A percentile compares a stretch with the other conserved stretches of the same genome.
Evolutionary conservation across 2,888 invertebrate species (phyloP).

Genomic region (Argynnis bischoffii): DNA sequence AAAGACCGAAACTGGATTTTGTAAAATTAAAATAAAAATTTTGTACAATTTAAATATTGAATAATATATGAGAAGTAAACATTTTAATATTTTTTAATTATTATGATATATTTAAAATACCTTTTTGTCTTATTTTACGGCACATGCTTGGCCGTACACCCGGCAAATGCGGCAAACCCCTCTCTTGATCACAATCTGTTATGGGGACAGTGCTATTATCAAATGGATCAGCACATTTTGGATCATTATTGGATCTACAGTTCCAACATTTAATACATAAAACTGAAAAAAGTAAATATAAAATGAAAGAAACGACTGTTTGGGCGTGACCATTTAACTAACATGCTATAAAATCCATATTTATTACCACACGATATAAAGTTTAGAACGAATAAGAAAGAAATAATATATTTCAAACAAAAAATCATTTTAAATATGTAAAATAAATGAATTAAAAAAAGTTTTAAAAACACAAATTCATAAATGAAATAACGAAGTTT

Average conservation of each 20-base stretch:
- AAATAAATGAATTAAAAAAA: not conserved
- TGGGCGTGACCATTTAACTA: conserved; percentile 59
- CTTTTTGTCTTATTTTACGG: conserved; percentile 95
- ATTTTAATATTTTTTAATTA: too few species aligned
- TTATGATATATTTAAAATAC: conserved; percentile 59
- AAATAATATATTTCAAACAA: conserved; percentile 21
- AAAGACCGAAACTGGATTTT: too few species aligned
- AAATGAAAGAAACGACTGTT: conserved; percentile 26
- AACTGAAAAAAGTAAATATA: conserved; percentile 66
- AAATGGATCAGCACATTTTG: conserved; percentile 95
- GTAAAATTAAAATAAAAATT: too few species aligned
- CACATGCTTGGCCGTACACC: conserved; percentile 92
- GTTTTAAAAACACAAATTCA: not conserved
- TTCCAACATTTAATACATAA: conserved; percentile 93
- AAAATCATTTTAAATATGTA: conserved; percentile 17
- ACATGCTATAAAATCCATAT: not conserved
- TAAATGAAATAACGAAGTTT: not conserved
- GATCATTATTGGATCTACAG: conserved; percentile 93
- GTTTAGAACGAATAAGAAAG: conserved; percentile 28
- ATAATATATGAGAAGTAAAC: too few species aligned
- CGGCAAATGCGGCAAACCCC: conserved; percentile 84
- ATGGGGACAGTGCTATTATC: conserved; percentile 94
- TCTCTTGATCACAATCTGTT: conserved; percentile 87
- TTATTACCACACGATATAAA: conserved; percentile 35
- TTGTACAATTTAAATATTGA: too few species aligned